Conservation (phyloP, 2,797 vertebrate genomes). For the Myotis planiceps region DNA sequence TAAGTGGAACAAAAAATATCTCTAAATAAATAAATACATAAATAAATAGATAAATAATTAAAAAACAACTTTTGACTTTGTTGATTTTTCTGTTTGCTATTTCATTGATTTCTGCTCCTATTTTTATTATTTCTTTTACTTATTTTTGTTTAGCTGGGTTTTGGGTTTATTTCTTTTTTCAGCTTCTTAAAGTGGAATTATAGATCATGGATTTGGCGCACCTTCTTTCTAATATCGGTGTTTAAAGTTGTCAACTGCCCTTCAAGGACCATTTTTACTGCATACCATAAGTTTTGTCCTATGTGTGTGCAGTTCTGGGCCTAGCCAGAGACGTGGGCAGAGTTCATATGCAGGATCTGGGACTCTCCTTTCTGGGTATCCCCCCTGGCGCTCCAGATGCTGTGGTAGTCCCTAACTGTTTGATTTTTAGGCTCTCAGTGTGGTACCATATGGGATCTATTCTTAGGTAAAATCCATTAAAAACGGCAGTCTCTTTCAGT, state of each 20-base stretch:
- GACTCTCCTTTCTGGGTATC: neutral
- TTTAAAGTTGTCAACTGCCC: neutral
- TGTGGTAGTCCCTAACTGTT: neutral
- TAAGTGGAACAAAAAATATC: neutral
- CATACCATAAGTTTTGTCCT: neutral
- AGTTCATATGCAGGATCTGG: neutral
- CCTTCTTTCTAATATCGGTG: neutral
- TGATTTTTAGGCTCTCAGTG: neutral
- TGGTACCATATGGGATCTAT: neutral
- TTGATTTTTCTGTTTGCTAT: conserved; percentile 28
- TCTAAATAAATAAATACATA: neutral
- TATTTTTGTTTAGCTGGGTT: neutral
- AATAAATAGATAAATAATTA: neutral
- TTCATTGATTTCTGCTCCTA: neutral
- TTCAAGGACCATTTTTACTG: neutral
- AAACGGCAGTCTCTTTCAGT: neutral
- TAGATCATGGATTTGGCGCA: neutral
- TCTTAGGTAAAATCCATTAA: neutral
- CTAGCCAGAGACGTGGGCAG: neutral
- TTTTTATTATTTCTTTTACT: conserved; percentile 28
- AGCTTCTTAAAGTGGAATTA: neutral
- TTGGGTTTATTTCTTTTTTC: neutral
- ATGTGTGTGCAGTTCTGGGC: neutral
- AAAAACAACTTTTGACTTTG: neutral
- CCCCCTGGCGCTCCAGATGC: neutral